Base-by-base conservation (phyloP, 2,888 invertebrate species). In the Cheilosia pagana region DNA sequence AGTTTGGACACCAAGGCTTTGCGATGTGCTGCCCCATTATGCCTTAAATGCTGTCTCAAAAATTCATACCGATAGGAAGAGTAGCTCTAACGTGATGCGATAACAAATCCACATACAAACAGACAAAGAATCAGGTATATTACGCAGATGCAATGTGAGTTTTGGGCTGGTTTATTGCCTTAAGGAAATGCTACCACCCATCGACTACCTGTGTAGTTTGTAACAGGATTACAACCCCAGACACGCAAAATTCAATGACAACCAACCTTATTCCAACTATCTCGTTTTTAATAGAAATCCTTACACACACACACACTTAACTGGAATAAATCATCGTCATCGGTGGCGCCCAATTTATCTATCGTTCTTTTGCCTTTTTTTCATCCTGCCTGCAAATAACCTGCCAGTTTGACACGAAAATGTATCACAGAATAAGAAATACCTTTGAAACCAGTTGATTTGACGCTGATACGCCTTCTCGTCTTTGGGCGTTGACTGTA, bases 381-480 rank as follows among this genome's bases (percentile, higher is more conserved):
- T 7, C 28, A 35, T 43, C 28, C 28, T 35, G 39, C 19, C 59
- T 35, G 35, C 53, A 55, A 59, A 82, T 60, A 71, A 67, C 77
- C 65, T 65, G 65, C 45, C 60, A 77, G 62, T 55, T 65, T 14
- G 23, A 72, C 53, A 57, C 25, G 67, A 55, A 72, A 31, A 60
- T 65, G 16, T 68, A 53, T 60, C 72, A 39, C n/a, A 4, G 19
- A 25, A 48, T 41, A 52, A 55, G 45, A 60, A 28, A 55, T 82
- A 72, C 78, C 71, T 77, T 45, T n/a, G 59, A 39, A 59, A 65
- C 57, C 41, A 63, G 50, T 63, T 63, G 76, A 77, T 53, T 45
- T 50, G 71, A 60, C 53, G 59, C 16, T 52, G 50, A 59, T 78
- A 52, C 48, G 50, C 50, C 50, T 52, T 59, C 59, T 53, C 31